phyloP scores from a whole-genome alignment of 2,888 invertebrate species.

The Bimastos eiseni region DNA sequence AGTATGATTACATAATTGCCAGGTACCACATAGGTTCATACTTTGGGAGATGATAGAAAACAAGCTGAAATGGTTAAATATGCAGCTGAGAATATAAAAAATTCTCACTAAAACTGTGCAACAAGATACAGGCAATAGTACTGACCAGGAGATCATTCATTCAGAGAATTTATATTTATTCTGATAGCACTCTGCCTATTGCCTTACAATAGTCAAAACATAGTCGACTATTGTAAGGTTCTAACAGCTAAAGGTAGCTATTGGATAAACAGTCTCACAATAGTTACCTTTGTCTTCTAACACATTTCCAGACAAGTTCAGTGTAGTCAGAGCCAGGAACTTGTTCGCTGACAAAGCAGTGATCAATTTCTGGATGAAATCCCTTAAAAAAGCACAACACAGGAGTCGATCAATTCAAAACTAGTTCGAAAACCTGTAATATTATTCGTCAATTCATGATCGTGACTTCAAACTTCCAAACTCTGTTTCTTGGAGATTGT shows the following conservation, averaged over 20 bases:
- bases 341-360: neutral
- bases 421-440: neutral
- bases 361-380: conserved; percentile 14
- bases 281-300: conserved; percentile 15
- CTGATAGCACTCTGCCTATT: too few relatives aligned
- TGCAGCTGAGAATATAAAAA: too few relatives aligned
- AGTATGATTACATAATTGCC: too few relatives aligned
- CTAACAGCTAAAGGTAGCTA: neutral
- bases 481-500: neutral
- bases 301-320: neutral
- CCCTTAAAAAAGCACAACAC: neutral
- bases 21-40: too few relatives aligned
- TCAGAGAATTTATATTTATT: too few relatives aligned
- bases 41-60: too few relatives aligned
- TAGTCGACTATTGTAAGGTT: too few relatives aligned
- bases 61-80: too few relatives aligned
- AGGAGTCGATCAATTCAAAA: neutral
- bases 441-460: neutral
- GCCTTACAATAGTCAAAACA: too few relatives aligned
- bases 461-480: neutral
- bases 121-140: too few relatives aligned
- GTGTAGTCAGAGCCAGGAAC: neutral
- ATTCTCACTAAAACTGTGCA: too few relatives aligned
- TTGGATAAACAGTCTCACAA: neutral
- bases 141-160: too few relatives aligned